Conservation (phyloP, 2,888 invertebrate species). For the Galerucella nymphaeae region DNA sequence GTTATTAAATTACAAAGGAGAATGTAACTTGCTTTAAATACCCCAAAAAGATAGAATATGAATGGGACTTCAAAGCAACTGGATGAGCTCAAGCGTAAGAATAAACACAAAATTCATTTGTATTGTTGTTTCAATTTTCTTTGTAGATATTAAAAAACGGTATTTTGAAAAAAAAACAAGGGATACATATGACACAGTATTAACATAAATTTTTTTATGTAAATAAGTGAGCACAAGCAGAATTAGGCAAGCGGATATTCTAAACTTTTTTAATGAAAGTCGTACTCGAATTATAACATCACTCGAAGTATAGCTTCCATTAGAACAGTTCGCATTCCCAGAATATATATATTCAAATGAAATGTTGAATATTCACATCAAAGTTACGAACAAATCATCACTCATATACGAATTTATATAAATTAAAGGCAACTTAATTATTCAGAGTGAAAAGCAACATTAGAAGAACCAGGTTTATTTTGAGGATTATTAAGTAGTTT, state of each 20-base stretch:
- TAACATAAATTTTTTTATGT: slow-evolving; percentile 19
- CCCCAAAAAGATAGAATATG: background rate
- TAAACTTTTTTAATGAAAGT: slow-evolving; percentile 34
- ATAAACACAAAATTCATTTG: too few relatives aligned
- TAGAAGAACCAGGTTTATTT: slow-evolving; percentile 14
- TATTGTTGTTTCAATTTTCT: too few relatives aligned
- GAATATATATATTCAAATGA: slow-evolving; percentile 35
- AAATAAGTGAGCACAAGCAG: slow-evolving; percentile 7
- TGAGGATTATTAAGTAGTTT: slow-evolving; percentile 13
- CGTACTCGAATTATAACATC: slow-evolving; percentile 30
- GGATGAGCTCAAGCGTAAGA: too few relatives aligned
- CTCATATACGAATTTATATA: slow-evolving; percentile 30
- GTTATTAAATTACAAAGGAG: background rate
- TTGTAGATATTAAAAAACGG: too few relatives aligned
- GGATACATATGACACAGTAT: background rate
- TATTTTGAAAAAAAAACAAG: too few relatives aligned
- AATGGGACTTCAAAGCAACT: too few relatives aligned
- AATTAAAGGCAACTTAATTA: slow-evolving; percentile 28
- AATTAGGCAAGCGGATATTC: slow-evolving; percentile 5
- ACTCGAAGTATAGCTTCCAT: slow-evolving; percentile 36
- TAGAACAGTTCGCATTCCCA: slow-evolving; percentile 32
- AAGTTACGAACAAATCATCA: slow-evolving; percentile 36
- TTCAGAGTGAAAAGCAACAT: slow-evolving; percentile 28
- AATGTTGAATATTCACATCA: slow-evolving; percentile 36
- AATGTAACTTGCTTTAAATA: background rate